phyloP scores from a whole-genome alignment of 2,113 vertebrate species.

The Microcebus griseorufus region DNA sequence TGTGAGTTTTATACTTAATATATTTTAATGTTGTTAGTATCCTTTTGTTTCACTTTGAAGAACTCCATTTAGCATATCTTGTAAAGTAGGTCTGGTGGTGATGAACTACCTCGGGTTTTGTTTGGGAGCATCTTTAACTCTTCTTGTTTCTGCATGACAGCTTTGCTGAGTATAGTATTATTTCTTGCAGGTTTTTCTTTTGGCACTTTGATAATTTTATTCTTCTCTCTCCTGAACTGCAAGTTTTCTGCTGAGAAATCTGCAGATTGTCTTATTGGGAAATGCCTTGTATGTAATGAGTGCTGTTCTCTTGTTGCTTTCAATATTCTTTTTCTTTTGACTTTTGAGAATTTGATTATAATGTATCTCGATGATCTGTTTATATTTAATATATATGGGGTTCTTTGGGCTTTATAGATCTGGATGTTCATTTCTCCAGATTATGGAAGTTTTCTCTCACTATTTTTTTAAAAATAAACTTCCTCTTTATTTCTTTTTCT shows the following conservation, averaged over 20 bases:
- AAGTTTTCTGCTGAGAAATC: not conserved
- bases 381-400: not conserved
- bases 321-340: not conserved
- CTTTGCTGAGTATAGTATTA: not conserved
- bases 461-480: not conserved
- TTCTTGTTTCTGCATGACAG: not conserved
- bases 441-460: not conserved
- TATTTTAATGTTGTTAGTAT: not conserved
- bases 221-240: not conserved
- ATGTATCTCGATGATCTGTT: not conserved
- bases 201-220: not conserved
- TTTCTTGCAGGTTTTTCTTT: not conserved
- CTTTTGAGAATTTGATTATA: not conserved
- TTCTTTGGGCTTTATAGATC: not conserved
- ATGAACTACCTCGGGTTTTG: not conserved
- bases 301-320: not conserved
- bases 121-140: not conserved
- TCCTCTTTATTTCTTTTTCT: not conserved
- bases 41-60: not conserved
- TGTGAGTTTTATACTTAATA: not conserved
- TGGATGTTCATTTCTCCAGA: not conserved
- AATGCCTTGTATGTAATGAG: not conserved
- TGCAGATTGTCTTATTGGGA: not conserved
- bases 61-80: not conserved
- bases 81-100: not conserved